These are phyloP conservation scores for Leptogaster cylindrica DNA, from an alignment of 2,888 invertebrate genomes.

Conservation along the genomic window DNA sequence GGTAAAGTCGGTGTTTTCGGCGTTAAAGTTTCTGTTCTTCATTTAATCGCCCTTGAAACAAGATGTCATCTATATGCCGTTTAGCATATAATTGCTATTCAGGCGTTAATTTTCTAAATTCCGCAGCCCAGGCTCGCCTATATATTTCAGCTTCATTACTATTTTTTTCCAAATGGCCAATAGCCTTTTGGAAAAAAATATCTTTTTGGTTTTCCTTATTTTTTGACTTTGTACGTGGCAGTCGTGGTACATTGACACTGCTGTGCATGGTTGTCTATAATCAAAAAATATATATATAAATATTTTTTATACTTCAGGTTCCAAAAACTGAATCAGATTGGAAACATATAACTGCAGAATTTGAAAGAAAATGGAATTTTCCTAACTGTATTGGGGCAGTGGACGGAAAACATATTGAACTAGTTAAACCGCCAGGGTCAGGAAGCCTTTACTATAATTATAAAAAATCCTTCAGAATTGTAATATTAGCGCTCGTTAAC, in stretches of 20 bases:
- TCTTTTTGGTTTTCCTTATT: not conserved
- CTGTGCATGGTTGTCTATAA: too few species aligned
- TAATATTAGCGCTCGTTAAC: conserved; percentile 42
- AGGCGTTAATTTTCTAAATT: not conserved
- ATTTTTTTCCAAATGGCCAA: not conserved
- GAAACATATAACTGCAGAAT: conserved; percentile 33
- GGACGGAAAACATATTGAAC: conserved; percentile 45
- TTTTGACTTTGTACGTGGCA: not conserved
- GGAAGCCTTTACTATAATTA: conserved; percentile 46
- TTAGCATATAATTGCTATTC: not conserved
- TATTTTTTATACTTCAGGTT: too few species aligned
- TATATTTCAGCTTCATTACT: not conserved
- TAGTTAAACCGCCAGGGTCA: conserved; percentile 42
- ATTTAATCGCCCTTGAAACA: not conserved
- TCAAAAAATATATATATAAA: too few species aligned
- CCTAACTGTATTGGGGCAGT: conserved; percentile 44
- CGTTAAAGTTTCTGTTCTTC: not conserved
- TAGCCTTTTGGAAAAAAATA: not conserved
- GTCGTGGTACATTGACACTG: conserved; percentile 11
- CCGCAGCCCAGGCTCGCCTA: not conserved
- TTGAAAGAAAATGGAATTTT: conserved; percentile 41
- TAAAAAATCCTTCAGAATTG: conserved; percentile 46
- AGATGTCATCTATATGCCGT: not conserved
- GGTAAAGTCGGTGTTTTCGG: not conserved
- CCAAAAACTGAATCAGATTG: too few species aligned